phyloP scores from a whole-genome alignment of 2,888 invertebrate species.

The Endotricha flammealis region DNA sequence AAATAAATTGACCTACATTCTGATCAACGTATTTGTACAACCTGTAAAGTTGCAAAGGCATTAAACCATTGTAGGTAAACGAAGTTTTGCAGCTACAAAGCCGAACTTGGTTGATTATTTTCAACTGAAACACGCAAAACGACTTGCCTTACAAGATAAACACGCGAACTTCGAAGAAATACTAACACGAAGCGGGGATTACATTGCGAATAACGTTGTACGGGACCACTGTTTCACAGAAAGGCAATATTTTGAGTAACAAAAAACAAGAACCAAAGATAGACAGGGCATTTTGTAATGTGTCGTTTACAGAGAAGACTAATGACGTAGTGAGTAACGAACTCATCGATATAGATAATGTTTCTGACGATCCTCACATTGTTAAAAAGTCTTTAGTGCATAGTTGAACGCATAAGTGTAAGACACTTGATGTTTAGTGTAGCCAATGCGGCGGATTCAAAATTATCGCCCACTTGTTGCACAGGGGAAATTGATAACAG shows the following conservation, averaged over 20 bases:
- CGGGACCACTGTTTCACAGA: conserved; percentile 39
- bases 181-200: conserved; percentile 54
- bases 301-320: conserved; percentile 25
- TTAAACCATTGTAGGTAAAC: conserved; percentile 35
- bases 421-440: conserved; percentile 28
- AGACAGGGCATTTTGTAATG: conserved; percentile 32
- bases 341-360: conserved; percentile 31
- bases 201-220: conserved; percentile 46
- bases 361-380: not conserved
- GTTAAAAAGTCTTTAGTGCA: not conserved
- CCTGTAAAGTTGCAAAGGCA: conserved; percentile 10
- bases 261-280: conserved; percentile 32
- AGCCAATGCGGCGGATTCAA: conserved; percentile 60
- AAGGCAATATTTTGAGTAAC: conserved; percentile 39
- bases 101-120: conserved; percentile 60
- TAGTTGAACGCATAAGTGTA: conserved; percentile 6
- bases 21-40: not conserved
- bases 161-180: conserved; percentile 67
- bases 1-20: conserved; percentile 20
- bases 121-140: conserved; percentile 59
- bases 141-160: conserved; percentile 56
- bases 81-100: conserved; percentile 42
- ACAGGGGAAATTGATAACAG: conserved; percentile 69
- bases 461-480: conserved; percentile 77
- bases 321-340: conserved; percentile 27